Base-by-base conservation (phyloP, 2,888 invertebrate genomes). In the Synergus umbraculus region DNA sequence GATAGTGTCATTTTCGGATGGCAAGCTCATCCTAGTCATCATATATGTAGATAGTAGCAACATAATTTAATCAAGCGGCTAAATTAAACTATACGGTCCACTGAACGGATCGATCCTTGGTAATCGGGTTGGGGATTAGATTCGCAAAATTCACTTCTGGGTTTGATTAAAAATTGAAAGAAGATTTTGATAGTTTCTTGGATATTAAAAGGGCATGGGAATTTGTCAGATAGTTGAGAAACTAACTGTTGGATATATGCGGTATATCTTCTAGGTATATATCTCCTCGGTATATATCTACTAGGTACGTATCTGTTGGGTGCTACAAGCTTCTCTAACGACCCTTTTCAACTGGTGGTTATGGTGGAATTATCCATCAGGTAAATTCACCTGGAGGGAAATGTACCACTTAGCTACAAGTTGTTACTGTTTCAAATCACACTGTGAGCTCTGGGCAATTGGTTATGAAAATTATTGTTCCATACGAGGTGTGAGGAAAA, bases 51-150 rank as follows among this genome's bases (percentile, higher is more conserved):
- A 73, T 73, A 41, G 54, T 73, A 54, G 37, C 73, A 73, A 73
- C 54, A 73, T 73, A 18, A 54, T 73, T 54, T 73, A 73, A 54
- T 73, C 54, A 54, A 54, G 37, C 37, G 54, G 54, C n/a, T 54
- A 73, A 58, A 73, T 73, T 73, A 73, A 73, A 73, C 73, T 73
- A 73, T 73, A n/a, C n/a, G 54, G 41, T 58, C 18, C 37, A 41
- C 54, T 73, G 12, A 54, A 58, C 10, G 37, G 49, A n/a, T 49
- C 54, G 37, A 73, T 73, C 73, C 29, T 54, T 41, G 37, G 37
- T 73, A 54, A 73, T 73, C 54, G 49, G 37, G 37, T 58, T 73
- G 12, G 37, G 18, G 73, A 41, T 18, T 49, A 49, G 73, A 10
- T 54, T 29, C 9, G 15, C 41, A 37, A 73, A 37, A 73, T 73